These are phyloP conservation scores for Trochalopteron elliotii DNA, from an alignment of 2,113 vertebrate genomes.

Conservation along the genomic window DNA sequence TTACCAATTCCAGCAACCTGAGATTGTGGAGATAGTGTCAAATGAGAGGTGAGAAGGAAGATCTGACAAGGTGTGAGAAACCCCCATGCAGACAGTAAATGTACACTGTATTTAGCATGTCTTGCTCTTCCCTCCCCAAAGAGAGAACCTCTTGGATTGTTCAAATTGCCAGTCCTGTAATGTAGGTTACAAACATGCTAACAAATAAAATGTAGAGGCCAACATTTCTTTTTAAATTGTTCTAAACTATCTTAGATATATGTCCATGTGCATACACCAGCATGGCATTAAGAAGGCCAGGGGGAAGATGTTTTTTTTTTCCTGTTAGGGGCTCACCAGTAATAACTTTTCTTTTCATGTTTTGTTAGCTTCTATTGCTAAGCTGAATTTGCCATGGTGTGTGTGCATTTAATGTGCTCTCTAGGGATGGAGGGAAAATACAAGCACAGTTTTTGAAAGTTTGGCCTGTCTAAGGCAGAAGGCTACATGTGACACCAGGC, in stretches of 20 bases:
- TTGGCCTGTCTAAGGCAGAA: background rate
- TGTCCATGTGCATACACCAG: background rate
- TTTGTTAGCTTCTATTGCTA: background rate
- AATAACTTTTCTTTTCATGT: background rate
- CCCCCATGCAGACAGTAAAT: background rate
- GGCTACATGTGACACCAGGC: background rate
- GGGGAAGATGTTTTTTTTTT: background rate
- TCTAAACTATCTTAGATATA: background rate
- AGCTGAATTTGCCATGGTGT: background rate
- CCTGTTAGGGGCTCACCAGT: background rate
- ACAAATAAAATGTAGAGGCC: background rate
- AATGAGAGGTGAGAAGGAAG: slow-evolving; percentile 3
- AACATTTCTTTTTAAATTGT: background rate
- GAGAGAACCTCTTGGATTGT: background rate
- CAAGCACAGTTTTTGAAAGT: background rate
- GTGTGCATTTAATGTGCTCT: background rate
- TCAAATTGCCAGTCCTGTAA: background rate
- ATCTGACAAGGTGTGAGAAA: background rate
- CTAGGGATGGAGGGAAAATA: background rate
- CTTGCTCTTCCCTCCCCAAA: background rate
- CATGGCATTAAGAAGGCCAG: background rate
- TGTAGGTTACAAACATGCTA: background rate
- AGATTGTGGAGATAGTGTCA: background rate
- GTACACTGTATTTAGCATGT: background rate
- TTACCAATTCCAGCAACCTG: background rate